Evolutionary conservation across 2,113 vertebrate genomes (phyloP), one percentile per base, ranked within the genome.

Genomic region (Callaeas wilsoni): DNA sequence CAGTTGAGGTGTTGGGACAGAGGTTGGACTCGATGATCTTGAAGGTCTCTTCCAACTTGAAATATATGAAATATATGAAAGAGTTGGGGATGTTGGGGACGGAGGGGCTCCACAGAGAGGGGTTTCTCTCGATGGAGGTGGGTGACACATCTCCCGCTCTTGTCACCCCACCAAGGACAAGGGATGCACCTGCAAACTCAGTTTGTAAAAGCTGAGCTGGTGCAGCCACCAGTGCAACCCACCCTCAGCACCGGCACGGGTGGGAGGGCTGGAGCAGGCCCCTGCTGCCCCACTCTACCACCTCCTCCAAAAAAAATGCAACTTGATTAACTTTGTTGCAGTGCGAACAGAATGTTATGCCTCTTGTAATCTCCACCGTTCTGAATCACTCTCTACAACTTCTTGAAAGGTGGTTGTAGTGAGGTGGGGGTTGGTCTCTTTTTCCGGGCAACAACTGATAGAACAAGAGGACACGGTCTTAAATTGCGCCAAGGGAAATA

Each of bases 181-280:
- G 2, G 4, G 29, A 13, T 37, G 81, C 32, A 37, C 27, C 53
- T 4, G 3, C 62, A 70, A 56, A 30, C 11, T 12, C 60, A 16
- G 13, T 30, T 3, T 56, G 67, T 33, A 19, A 42, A 64, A 46
- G 13, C 74, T 1, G 55, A 65, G 25, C 47, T 4, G 2, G 19
- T 12, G 46, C 74, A 60, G 65, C 60, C 47, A 4, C 63, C 85
- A 39, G 59, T 3, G 5, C 63, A 20, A 3, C 10, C 29, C 53
- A 6, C 13, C 16, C 57, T n/a, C 29, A 32, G 32, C 39, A 12
- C 25, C 20, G 9, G 12, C 16, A 2, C 0, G 0, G 4, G 8
- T 4, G 32, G 19, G 27, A 35, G 3, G 60, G 17, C 57, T 32
- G 53, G 33, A 53, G 39, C 71, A 60, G 65, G 12, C 32, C 52